Percentiles rank a stretch among this genome's conserved stretches.
Conservation (phyloP, 2,113 vertebrate species). For the Mesitornis unicolor region DNA sequence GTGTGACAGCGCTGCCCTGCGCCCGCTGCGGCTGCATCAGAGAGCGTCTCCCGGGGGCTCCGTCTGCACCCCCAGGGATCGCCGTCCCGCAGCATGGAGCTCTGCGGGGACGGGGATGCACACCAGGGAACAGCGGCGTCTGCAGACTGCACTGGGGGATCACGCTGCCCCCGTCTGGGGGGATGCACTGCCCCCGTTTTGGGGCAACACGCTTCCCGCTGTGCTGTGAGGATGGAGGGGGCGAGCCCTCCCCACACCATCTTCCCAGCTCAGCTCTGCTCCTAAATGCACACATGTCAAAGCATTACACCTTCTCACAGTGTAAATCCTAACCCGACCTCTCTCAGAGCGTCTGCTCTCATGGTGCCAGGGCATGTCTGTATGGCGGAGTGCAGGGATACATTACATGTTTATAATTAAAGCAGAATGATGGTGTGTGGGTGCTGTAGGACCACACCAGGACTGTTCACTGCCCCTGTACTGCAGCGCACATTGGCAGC, state of each 20-base stretch:
- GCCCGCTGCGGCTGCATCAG: background rate
- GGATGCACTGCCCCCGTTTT: too few relatives aligned
- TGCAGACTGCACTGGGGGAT: background rate
- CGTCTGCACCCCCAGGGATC: too few relatives aligned
- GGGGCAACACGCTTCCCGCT: too few relatives aligned
- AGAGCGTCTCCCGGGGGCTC: background rate
- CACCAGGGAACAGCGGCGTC: background rate
- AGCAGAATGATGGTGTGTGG: background rate
- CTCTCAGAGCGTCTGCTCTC: background rate
- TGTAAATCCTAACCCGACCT: background rate
- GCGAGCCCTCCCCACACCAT: too few relatives aligned
- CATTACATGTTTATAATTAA: background rate
- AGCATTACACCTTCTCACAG: background rate
- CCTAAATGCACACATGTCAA: accelerated
- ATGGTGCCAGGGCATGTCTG: background rate
- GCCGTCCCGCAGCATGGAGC: background rate
- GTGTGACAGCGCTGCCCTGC: background rate
- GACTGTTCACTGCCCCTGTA: too few relatives aligned
- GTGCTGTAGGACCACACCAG: background rate
- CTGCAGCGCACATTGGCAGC: background rate
- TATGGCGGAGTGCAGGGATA: background rate
- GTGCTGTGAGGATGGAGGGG: background rate
- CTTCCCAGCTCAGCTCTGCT: background rate
- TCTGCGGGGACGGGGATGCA: too few relatives aligned
- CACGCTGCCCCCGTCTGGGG: too few relatives aligned